Conservation (phyloP, 2,113 vertebrate genomes). For the Takifugu bimaculatus region DNA sequence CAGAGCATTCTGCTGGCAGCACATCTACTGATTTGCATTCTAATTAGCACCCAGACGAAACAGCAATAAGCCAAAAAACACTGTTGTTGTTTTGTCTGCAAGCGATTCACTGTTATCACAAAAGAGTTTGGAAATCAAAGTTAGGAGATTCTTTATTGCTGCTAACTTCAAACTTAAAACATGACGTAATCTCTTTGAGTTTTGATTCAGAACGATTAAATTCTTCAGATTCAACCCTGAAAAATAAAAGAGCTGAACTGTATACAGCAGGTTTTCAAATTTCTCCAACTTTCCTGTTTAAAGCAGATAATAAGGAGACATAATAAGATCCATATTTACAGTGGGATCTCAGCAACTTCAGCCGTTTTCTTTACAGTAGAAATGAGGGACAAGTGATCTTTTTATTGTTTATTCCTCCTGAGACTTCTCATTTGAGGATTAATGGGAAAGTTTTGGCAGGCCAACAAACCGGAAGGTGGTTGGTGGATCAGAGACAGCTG, state of each 20-base stretch:
- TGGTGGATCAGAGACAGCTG: conserved; percentile 17
- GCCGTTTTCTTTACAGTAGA: background rate
- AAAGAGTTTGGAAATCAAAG: conserved; percentile 18
- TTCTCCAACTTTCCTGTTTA: conserved; percentile 1
- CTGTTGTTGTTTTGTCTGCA: conserved; percentile 31
- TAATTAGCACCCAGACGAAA: conserved; percentile 45
- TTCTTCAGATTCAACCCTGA: background rate
- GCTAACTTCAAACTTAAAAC: too few relatives aligned
- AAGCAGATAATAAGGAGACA: too few relatives aligned
- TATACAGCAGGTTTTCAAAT: conserved; percentile 2
- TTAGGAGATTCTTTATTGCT: background rate
- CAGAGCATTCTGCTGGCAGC: conserved; percentile 47
- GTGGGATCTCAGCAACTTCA: background rate
- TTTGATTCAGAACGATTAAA: too few relatives aligned
- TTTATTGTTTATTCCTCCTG: background rate
- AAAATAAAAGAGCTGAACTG: conserved; percentile 7
- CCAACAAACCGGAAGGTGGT: conserved; percentile 23
- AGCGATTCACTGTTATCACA: conserved; percentile 12
- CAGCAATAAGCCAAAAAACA: conserved; percentile 14
- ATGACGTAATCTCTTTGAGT: too few relatives aligned
- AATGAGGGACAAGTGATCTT: background rate
- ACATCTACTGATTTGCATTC: conserved; percentile 54
- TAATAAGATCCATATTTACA: background rate
- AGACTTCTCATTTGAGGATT: conserved; percentile 14
- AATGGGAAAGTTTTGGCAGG: conserved; percentile 20